Conservation (phyloP, 2,113 vertebrate genomes). For the Sylvia atricapilla region DNA sequence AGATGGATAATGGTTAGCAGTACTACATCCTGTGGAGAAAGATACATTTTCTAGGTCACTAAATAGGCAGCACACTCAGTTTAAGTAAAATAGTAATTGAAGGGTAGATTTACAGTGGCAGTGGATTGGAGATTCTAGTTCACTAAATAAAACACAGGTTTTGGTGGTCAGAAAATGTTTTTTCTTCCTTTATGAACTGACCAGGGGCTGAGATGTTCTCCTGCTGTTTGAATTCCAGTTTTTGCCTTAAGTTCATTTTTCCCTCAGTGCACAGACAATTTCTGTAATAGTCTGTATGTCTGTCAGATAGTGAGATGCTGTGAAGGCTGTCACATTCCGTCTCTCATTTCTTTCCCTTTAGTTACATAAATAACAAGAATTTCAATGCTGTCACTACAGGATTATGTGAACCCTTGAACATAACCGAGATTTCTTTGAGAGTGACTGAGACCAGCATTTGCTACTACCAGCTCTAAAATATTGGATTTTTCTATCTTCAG, state of each 20-base stretch:
- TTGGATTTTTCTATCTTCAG: neutral
- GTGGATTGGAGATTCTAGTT: neutral
- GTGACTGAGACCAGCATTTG: rapidly evolving
- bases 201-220: neutral
- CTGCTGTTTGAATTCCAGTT: neutral
- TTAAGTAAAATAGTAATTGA: slow-evolving; percentile 7
- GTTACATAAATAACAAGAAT: neutral
- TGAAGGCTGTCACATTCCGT: neutral
- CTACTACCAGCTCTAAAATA: neutral
- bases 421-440: neutral
- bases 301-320: neutral
- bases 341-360: neutral
- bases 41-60: slow-evolving; percentile 32
- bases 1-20: slow-evolving; percentile 9
- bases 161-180: neutral
- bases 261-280: neutral
- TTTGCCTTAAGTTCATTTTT: neutral
- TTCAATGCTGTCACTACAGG: neutral
- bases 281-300: neutral
- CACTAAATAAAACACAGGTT: neutral
- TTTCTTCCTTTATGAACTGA: neutral
- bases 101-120: neutral
- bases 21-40: neutral
- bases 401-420: neutral
- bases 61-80: neutral